phyloP scores from a whole-genome alignment of 2,888 invertebrate genomes.

The Scaptomyza caliginosa region DNA sequence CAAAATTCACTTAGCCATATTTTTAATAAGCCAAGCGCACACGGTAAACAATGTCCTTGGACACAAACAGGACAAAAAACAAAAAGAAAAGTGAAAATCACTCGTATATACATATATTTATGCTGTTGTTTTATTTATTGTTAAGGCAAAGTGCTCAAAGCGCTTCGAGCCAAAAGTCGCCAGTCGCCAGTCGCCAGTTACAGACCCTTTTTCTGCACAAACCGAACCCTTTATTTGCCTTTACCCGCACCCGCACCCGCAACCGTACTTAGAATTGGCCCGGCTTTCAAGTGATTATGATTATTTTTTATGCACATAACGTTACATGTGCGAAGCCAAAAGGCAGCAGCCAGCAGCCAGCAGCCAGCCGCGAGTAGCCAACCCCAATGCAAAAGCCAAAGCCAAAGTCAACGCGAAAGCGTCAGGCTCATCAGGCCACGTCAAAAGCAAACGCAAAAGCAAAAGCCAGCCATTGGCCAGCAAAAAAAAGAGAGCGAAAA shows the following conservation, averaged over 20 bases:
- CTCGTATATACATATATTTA: slow-evolving; percentile 16
- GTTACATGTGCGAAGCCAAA: slow-evolving; percentile 44
- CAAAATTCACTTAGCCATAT: slow-evolving; percentile 65
- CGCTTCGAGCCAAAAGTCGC: slow-evolving; percentile 47
- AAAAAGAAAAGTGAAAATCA: slow-evolving; percentile 39
- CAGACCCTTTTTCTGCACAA: background rate
- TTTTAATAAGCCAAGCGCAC: slow-evolving; percentile 61
- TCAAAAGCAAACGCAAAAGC: slow-evolving; percentile 63
- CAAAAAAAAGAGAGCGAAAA: no score
- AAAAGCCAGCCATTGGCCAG: slow-evolving; percentile 26
- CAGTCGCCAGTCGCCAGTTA: no score
- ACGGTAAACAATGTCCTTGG: slow-evolving; percentile 33
- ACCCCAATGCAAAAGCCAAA: slow-evolving; percentile 17
- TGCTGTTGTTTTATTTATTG: slow-evolving; percentile 59
- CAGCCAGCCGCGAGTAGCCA: slow-evolving; percentile 18
- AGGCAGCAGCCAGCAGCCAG: slow-evolving; percentile 22
- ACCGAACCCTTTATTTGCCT: slow-evolving; percentile 51
- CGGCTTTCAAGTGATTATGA: slow-evolving; percentile 79
- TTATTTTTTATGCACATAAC: slow-evolving; percentile 77
- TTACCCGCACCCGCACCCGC: no score
- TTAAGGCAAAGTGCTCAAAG: slow-evolving; percentile 61
- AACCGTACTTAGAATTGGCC: slow-evolving; percentile 42
- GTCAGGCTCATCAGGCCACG: slow-evolving; percentile 59
- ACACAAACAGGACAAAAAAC: slow-evolving; percentile 19
- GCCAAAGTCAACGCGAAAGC: slow-evolving; percentile 37